Conservation (phyloP, 2,113 vertebrate species). For the Gila orcuttii region DNA sequence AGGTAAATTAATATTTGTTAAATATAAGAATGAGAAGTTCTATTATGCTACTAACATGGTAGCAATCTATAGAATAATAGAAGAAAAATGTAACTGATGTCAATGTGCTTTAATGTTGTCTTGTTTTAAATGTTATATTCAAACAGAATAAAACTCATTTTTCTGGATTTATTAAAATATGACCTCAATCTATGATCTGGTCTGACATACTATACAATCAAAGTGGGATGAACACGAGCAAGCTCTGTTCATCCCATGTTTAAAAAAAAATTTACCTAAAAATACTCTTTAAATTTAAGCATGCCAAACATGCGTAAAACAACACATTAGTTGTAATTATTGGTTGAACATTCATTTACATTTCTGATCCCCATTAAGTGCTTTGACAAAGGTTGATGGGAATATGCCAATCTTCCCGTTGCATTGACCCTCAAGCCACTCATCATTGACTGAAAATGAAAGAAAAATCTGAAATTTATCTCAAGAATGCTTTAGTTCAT, state of each 20-base stretch:
- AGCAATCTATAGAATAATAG: neutral
- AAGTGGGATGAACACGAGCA: neutral
- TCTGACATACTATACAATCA: neutral
- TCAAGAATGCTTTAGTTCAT: neutral
- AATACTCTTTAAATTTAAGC: neutral
- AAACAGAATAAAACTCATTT: neutral
- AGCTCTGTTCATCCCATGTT: neutral
- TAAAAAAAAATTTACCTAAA: neutral
- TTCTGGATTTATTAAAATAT: neutral
- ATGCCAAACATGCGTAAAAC: neutral
- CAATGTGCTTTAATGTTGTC: neutral
- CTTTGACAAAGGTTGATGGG: slow-evolving; percentile 82
- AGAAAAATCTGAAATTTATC: slow-evolving; percentile 5
- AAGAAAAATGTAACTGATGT: neutral
- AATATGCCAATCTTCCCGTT: slow-evolving; percentile 90
- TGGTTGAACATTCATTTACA: neutral
- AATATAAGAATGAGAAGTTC: neutral
- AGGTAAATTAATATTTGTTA: neutral
- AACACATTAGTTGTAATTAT: neutral
- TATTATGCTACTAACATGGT: neutral
- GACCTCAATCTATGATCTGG: neutral
- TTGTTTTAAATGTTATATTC: neutral
- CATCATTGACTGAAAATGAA: slow-evolving; percentile 83
- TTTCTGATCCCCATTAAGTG: slow-evolving; percentile 45
- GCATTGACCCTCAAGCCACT: slow-evolving; percentile 91